Evolutionary conservation across 2,797 vertebrate species (phyloP), one percentile per base, ranked within the genome.

Genomic region (Spatula versicolor): DNA sequence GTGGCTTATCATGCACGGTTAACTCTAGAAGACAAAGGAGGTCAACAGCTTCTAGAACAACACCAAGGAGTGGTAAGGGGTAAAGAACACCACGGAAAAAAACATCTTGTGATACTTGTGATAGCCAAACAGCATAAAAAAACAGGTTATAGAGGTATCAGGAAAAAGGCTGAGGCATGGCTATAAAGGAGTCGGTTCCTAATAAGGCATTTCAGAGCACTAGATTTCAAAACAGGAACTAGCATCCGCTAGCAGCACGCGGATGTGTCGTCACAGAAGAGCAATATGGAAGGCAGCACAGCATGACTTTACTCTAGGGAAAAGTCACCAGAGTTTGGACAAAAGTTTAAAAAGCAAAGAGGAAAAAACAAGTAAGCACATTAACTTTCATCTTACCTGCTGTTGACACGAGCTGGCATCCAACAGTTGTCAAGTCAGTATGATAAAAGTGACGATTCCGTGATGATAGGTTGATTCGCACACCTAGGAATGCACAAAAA

Each of bases 381-480:
- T n/a, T 56, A 80, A 58, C 62, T 92, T 85, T 89, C 69, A 72
- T 85, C 94, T 93, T 93, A 96, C 93, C 92, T 66, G 62, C 21
- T 92, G 55, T 18, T 81, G 85, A 88, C 45, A 93, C 58, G 73
- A 58, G 67, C 63, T 88, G 63, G 73, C 46, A 83, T 46, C 75
- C 54, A 91, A 39, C 3, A 19, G 69, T 22, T 86, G 93, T 92
- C 82, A 87, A 9, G 18, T 78, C 4, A n/a, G 63, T 41, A 28
- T 26, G 39, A 92, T 46, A 48, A 59, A 86, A 86, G 67, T 16
- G 83, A 79, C 0, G 12, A 74, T 68, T 90, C 90, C 60, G 64
- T n/a, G 71, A 69, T 0, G 1, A 90, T 0, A 45, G 46, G 46
- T 54, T 83, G 91, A 93, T 90, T 86, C 74, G 83, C 63, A 64